Percentiles rank a stretch among this genome's conserved stretches.
Evolutionary conservation across 2,113 vertebrate species (phyloP).

Genomic region (Megaleporinus macrocephalus): DNA sequence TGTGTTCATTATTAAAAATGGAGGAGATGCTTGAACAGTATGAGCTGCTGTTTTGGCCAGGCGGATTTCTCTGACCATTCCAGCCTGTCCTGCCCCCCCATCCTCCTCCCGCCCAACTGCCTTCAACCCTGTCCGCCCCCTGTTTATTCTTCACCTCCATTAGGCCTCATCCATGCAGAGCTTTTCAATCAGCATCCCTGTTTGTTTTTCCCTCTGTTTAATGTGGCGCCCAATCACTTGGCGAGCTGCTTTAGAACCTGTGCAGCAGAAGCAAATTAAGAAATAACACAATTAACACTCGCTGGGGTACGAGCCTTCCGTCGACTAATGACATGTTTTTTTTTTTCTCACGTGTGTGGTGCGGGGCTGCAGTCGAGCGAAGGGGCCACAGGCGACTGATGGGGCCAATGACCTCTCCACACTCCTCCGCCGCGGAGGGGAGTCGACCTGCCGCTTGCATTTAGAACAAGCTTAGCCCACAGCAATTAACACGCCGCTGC

Average conservation of each 20-base stretch:
- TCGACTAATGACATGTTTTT: constrained; percentile 45
- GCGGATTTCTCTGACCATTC: background rate
- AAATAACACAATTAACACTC: constrained; percentile 59
- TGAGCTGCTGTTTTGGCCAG: background rate
- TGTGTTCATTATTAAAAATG: background rate
- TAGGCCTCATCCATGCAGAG: constrained; percentile 57
- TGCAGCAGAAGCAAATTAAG: constrained; percentile 53
- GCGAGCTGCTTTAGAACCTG: constrained; percentile 56
- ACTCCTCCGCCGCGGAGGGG: background rate
- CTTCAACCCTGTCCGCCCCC: background rate
- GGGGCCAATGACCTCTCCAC: constrained; percentile 14
- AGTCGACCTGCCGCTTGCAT: background rate
- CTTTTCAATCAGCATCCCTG: constrained; percentile 61
- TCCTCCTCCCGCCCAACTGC: background rate
- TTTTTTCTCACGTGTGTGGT: background rate
- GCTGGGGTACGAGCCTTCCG: constrained; percentile 8
- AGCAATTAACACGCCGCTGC: constrained; percentile 35
- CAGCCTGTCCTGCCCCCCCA: background rate
- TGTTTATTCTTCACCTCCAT: constrained; percentile 59
- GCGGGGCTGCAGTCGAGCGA: background rate
- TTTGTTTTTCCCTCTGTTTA: constrained; percentile 67
- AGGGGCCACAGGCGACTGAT: constrained; percentile 30
- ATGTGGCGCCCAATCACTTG: constrained; percentile 53
- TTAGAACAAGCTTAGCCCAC: constrained; percentile 13
- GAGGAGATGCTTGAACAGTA: background rate